Base-by-base conservation (phyloP, 2,797 vertebrate genomes). In the Enteromius thamalakanensis region DNA sequence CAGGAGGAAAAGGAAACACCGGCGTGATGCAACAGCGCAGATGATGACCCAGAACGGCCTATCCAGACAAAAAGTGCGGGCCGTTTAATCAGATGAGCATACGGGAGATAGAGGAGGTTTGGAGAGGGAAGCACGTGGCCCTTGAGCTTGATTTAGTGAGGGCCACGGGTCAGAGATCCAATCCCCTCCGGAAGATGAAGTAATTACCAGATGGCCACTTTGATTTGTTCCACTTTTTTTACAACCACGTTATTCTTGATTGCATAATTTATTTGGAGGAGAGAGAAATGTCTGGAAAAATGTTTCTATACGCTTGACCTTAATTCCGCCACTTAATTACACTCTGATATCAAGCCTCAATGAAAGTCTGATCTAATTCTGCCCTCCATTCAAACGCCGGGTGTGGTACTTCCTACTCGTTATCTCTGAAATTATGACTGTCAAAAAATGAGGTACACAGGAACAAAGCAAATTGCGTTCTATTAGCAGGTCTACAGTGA, bases 41-140 rank as follows among this genome's bases (percentile, higher is more conserved):
- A 93, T 91, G 92, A 88, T 90, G 91, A 93, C 92, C 89, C 81
- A 17, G 62, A 81, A 80, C 70, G 75, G 47, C 81, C 80, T 82
- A 78, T 79, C 89, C 84, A 79, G 86, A 62, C 88, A 90, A 89
- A 88, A 89, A 89, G 85, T 11, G 76, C 86, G 84, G 89, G 86
- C 86, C 81, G 89, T 94, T 92, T 92, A 94, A 93, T 93, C 92
- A 92, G 87, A 87, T 85, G 88, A 90, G 89, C 87, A 90, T 92
- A 91, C 91, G 85, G 90, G 90, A 93, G 89, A 89, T 87, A 89
- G 88, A 42, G 84, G 82, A 87, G 79, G 37, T 51, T 7, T 62
- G 32, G 8, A 53, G 37, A 17, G 37, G 53, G 74, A 64, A 26
- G 72, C 37, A 40, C 67, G 14, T 37, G 49, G 34, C n/a, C 11